Percentiles rank a stretch among this genome's conserved stretches.
Evolutionary conservation across 2,797 vertebrate genomes (phyloP).

Genomic region (Amazona finschi): DNA sequence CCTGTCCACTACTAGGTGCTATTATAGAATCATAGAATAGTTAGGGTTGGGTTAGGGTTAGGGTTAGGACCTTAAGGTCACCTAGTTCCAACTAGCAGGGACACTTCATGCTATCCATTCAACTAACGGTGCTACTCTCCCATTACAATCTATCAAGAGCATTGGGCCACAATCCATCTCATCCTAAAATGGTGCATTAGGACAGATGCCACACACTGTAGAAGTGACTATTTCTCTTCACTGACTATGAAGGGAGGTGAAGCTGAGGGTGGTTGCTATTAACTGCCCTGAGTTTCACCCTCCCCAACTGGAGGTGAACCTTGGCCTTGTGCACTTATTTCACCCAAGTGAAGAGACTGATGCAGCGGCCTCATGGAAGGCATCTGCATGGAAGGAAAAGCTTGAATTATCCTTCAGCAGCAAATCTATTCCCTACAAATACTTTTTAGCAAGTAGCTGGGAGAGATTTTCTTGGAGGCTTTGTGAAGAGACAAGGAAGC

Average conservation of each 20-base stretch:
- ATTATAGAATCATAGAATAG: background rate
- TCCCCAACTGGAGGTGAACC: background rate
- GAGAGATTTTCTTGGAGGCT: constrained; percentile 11
- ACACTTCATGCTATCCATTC: background rate
- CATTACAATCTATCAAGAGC: background rate
- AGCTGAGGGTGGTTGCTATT: background rate
- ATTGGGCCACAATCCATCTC: background rate
- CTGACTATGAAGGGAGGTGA: background rate
- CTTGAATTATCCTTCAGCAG: background rate
- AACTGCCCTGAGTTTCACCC: background rate
- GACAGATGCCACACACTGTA: background rate
- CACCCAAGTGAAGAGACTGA: background rate
- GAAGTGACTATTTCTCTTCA: background rate
- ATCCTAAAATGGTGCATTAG: background rate
- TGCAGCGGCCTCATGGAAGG: accelerated
- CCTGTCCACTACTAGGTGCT: background rate
- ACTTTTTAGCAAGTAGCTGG: constrained; percentile 4
- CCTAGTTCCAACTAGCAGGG: background rate
- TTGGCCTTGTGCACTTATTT: background rate
- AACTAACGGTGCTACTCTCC: background rate
- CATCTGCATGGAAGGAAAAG: background rate
- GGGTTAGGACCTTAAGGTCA: background rate
- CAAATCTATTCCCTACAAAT: background rate
- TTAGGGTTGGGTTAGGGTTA: background rate
- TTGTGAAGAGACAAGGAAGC: background rate